A percentile compares a stretch with the other conserved stretches of the same genome.
Conservation (phyloP, 2,113 vertebrate genomes). For the Colaptes auratus region DNA sequence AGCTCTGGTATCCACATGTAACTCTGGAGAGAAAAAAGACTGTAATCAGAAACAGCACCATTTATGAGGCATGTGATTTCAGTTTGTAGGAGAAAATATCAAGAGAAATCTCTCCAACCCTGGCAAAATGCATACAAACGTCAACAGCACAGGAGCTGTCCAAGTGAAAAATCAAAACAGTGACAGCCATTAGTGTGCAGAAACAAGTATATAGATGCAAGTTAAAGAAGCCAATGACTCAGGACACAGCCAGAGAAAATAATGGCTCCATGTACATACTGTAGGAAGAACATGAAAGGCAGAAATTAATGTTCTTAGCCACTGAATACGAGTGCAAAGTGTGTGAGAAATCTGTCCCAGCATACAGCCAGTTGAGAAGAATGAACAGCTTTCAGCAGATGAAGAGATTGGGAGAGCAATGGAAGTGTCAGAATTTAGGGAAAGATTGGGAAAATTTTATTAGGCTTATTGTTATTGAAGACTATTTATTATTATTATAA, state of each 20-base stretch:
- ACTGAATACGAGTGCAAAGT: slow-evolving; percentile 1
- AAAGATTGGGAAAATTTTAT: not conserved
- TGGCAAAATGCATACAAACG: not conserved
- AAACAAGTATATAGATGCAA: not conserved
- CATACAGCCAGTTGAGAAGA: not conserved
- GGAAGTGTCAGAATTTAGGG: not conserved
- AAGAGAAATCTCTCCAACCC: not conserved
- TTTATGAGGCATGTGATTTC: slow-evolving; percentile 35
- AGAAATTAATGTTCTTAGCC: slow-evolving; percentile 44
- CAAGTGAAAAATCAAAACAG: slow-evolving; percentile 36
- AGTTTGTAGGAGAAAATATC: slow-evolving; percentile 28
- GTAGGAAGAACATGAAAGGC: slow-evolving; percentile 33
- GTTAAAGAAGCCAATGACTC: slow-evolving; percentile 39
- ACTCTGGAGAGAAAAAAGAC: not conserved
- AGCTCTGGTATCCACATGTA: slow-evolving; percentile 36
- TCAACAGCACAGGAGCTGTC: slow-evolving; percentile 25
- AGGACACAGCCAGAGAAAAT: slow-evolving; percentile 27
- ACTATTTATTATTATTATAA: not conserved
- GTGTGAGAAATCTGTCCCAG: not conserved
- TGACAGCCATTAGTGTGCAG: not conserved
- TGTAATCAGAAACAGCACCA: slow-evolving; percentile 39
- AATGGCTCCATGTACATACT: not conserved
- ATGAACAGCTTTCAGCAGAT: not conserved
- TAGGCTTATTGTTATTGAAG: not conserved
- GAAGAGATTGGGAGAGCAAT: not conserved